Percentiles rank a stretch among this genome's conserved stretches.
phyloP scores from a whole-genome alignment of 2,113 vertebrate species.

The Halichoerus grypus region DNA sequence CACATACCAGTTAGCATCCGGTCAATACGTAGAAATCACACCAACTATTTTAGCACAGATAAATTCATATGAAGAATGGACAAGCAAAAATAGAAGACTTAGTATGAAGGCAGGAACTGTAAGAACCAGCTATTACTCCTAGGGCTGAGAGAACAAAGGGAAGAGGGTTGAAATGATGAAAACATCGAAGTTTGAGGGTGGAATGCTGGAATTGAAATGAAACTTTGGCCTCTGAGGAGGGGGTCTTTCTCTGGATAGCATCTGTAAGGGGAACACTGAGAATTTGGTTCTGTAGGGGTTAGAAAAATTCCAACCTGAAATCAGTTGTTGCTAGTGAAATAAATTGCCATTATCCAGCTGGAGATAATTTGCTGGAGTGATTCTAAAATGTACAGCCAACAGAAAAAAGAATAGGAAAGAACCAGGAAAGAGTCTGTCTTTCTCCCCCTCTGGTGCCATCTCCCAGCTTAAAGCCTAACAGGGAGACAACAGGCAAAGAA shows the following conservation, averaged over 20 bases:
- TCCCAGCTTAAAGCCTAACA: background rate
- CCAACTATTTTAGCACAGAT: background rate
- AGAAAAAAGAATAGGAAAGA: background rate
- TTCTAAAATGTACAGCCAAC: background rate
- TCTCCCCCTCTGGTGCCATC: background rate
- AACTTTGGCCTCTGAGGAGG: background rate
- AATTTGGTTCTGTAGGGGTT: background rate
- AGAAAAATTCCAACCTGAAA: background rate
- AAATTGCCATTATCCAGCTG: background rate
- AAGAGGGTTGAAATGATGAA: background rate
- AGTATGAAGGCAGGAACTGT: background rate
- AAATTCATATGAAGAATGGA: background rate
- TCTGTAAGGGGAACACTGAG: background rate
- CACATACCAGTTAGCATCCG: background rate
- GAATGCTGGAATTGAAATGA: background rate
- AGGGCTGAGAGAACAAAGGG: background rate
- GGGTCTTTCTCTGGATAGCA: background rate
- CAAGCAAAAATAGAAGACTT: background rate
- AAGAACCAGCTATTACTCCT: background rate
- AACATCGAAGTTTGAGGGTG: background rate
- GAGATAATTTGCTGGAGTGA: background rate
- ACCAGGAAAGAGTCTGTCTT: background rate
- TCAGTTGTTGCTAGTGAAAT: background rate
- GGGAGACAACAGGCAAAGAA: too few relatives aligned
- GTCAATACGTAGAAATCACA: background rate